A percentile compares a stretch with the other conserved stretches of the same genome.
Evolutionary conservation across 2,888 invertebrate species (phyloP).

Genomic region (Philereme transversata): DNA sequence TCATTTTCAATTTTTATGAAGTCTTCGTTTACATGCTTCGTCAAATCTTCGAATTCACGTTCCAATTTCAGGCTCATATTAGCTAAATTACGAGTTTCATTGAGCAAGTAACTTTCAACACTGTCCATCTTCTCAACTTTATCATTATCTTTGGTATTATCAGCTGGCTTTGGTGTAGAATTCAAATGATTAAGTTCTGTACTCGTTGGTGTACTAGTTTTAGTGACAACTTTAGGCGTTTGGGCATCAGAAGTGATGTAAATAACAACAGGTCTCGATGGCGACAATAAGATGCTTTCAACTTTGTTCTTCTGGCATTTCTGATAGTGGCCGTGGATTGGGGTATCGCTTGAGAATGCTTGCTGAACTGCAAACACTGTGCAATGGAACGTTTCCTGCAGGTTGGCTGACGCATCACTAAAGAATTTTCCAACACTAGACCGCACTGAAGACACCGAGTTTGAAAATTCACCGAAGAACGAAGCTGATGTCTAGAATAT

Average conservation of each 20-base stretch:
- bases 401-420: conserved; percentile 63
- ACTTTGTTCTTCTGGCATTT: conserved; percentile 34
- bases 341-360: conserved; percentile 37
- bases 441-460: conserved; percentile 57
- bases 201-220: not conserved
- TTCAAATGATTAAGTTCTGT: conserved; percentile 6
- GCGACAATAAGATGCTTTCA: not conserved
- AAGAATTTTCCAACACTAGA: conserved; percentile 63
- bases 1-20: conserved; percentile 40
- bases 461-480: conserved; percentile 58
- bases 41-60: conserved; percentile 56
- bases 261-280: not conserved
- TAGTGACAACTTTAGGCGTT: not conserved
- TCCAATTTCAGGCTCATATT: conserved; percentile 55
- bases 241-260: conserved; percentile 4
- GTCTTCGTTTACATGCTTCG: conserved; percentile 49
- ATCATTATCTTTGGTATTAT: conserved; percentile 11
- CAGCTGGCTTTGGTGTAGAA: not conserved
- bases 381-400: conserved; percentile 67
- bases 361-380: conserved; percentile 67
- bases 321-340: conserved; percentile 40
- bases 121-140: conserved; percentile 33
- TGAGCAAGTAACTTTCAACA: conserved; percentile 47
- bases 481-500: conserved; percentile 64
- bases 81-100: conserved; percentile 53